A percentile compares a stretch with the other conserved stretches of the same genome.
These are phyloP conservation scores for Scolanthus callimorphus DNA, from an alignment of 92 coral and sea anemone genomes.

Conservation along the genomic window DNA sequence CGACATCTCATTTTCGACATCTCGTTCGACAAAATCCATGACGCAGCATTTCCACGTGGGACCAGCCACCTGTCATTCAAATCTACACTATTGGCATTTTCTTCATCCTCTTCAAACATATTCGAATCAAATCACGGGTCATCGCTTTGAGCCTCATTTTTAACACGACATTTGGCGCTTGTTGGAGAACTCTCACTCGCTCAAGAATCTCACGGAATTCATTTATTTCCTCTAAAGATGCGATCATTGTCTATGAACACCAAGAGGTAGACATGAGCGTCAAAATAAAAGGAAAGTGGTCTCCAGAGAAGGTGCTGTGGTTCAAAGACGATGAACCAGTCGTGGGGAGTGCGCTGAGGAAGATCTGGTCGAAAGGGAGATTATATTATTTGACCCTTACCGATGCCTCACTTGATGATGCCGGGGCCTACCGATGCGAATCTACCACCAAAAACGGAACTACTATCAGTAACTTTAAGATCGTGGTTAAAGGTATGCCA, in stretches of 20 bases:
- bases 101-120: too few relatives aligned
- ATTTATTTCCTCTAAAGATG: constrained; percentile 45
- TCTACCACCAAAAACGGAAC: constrained; percentile 83
- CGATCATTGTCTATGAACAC: constrained; percentile 72
- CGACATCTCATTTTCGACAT: too few relatives aligned
- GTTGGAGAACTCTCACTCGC: too few relatives aligned
- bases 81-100: too few relatives aligned
- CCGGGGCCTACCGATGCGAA: constrained; percentile 85
- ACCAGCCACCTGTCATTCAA: too few relatives aligned
- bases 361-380: constrained; percentile 56
- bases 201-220: too few relatives aligned
- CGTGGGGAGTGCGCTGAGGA: constrained; percentile 42
- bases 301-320: constrained; percentile 71
- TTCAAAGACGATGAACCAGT: constrained; percentile 69
- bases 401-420: constrained; percentile 68
- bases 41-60: too few relatives aligned
- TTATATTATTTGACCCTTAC: constrained; percentile 57
- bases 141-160: too few relatives aligned
- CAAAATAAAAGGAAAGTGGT: constrained; percentile 66
- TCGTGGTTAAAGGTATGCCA: constrained; percentile 83
- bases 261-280: constrained; percentile 75
- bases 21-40: too few relatives aligned
- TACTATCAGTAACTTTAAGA: constrained; percentile 71
- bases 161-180: too few relatives aligned
- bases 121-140: too few relatives aligned